These are phyloP conservation scores for Craniophora ligustri DNA, from an alignment of 2,888 invertebrate genomes.

Conservation along the genomic window DNA sequence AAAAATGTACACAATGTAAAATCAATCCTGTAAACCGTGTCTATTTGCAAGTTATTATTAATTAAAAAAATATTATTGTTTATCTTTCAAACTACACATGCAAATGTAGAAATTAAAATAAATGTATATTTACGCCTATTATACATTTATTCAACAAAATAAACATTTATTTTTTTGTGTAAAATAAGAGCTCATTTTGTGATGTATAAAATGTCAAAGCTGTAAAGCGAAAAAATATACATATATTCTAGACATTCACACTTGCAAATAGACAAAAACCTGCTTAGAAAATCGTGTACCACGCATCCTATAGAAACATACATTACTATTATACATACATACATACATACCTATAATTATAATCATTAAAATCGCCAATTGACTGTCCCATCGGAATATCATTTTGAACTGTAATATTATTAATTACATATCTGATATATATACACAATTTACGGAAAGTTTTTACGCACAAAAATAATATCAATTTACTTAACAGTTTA, in stretches of 20 bases:
- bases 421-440: conserved; percentile 73
- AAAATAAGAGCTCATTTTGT: too few relatives aligned
- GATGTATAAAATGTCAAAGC: not conserved
- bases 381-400: conserved; percentile 74
- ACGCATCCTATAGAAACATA: conserved; percentile 23
- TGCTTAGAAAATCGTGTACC: conserved; percentile 33
- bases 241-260: too few relatives aligned
- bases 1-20: conserved; percentile 34
- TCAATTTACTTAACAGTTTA: conserved; percentile 61
- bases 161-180: too few relatives aligned
- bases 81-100: too few relatives aligned
- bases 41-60: conserved; percentile 30
- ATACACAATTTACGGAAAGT: conserved; percentile 74
- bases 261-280: conserved; percentile 36
- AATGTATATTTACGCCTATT: not conserved
- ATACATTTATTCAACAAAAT: not conserved
- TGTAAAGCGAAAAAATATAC: not conserved
- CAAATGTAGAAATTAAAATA: too few relatives aligned
- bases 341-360: conserved; percentile 19
- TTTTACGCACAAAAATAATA: conserved; percentile 75
- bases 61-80: not conserved
- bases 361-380: conserved; percentile 46
- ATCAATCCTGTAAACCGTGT: conserved; percentile 8
- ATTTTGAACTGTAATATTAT: conserved; percentile 66
- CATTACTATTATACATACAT: conserved; percentile 17